Evolutionary conservation across 2,888 invertebrate species (phyloP).

Genomic region (Pinctada fucata): DNA sequence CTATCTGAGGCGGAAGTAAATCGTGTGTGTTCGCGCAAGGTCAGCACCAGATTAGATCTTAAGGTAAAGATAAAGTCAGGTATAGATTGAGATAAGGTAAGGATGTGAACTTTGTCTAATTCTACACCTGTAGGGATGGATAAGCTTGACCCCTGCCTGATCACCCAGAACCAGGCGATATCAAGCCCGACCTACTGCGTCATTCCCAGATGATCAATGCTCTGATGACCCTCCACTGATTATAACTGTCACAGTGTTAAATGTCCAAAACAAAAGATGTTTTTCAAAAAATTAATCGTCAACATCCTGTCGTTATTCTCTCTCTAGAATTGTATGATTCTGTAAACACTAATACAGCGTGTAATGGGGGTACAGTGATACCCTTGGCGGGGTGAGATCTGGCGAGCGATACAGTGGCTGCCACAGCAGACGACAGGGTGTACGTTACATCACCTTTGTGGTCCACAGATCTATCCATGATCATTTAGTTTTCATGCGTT

Average conservation of each 20-base stretch:
- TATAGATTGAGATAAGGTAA: not conserved
- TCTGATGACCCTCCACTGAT: not conserved
- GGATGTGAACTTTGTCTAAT: not conserved
- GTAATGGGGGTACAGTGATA: too few relatives aligned
- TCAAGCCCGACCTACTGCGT: not conserved
- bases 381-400: too few relatives aligned
- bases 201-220: not conserved
- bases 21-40: not conserved
- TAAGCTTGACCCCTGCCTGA: not conserved
- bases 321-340: too few relatives aligned
- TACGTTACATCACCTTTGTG: too few relatives aligned
- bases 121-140: not conserved
- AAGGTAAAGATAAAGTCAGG: not conserved
- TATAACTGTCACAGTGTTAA: constrained; percentile 1
- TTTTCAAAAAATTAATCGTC: too few relatives aligned
- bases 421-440: too few relatives aligned
- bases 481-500: too few relatives aligned
- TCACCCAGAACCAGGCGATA: not conserved
- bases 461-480: too few relatives aligned
- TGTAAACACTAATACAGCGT: too few relatives aligned
- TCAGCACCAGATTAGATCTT: too few relatives aligned
- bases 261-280: not conserved
- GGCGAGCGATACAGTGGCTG: too few relatives aligned
- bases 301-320: too few relatives aligned
- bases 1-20: not conserved